These are phyloP conservation scores for Leguminivora glycinivorella DNA, from an alignment of 1,140 invertebrate genomes.

Conservation along the genomic window DNA sequence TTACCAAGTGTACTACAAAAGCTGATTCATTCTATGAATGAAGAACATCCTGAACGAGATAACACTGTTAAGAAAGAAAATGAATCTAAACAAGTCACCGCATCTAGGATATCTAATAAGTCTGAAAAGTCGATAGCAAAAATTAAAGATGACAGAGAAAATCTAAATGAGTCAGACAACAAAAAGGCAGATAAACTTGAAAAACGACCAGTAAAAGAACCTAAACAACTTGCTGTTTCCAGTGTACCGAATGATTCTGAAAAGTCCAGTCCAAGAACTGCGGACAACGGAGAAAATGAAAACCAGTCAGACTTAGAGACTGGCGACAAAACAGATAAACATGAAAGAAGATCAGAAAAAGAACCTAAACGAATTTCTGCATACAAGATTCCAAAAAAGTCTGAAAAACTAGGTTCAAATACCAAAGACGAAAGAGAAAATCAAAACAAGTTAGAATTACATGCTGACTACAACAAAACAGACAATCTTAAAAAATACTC, in stretches of 20 bases:
- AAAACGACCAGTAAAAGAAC: conserved; percentile 8
- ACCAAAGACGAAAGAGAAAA: background rate
- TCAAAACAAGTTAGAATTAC: background rate
- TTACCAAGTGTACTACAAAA: background rate
- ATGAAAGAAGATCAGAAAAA: background rate
- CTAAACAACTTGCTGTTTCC: conserved; percentile 22
- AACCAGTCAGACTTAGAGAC: background rate
- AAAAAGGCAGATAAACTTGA: background rate
- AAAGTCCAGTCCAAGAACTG: background rate
- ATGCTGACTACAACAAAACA: background rate
- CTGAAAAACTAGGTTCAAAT: background rate
- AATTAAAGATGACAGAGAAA: background rate
- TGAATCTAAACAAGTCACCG: background rate
- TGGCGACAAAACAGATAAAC: background rate
- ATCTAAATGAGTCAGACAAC: background rate
- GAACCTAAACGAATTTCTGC: conserved; percentile 10
- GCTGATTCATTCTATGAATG: background rate
- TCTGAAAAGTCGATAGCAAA: background rate
- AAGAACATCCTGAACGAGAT: background rate
- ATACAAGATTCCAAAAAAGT: conserved; percentile 29
- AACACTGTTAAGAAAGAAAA: background rate
- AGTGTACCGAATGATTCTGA: background rate
- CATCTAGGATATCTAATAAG: background rate
- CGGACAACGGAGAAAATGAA: background rate
- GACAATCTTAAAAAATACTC: background rate